phyloP scores from a whole-genome alignment of 2,113 vertebrate species.

The Tyto alba region DNA sequence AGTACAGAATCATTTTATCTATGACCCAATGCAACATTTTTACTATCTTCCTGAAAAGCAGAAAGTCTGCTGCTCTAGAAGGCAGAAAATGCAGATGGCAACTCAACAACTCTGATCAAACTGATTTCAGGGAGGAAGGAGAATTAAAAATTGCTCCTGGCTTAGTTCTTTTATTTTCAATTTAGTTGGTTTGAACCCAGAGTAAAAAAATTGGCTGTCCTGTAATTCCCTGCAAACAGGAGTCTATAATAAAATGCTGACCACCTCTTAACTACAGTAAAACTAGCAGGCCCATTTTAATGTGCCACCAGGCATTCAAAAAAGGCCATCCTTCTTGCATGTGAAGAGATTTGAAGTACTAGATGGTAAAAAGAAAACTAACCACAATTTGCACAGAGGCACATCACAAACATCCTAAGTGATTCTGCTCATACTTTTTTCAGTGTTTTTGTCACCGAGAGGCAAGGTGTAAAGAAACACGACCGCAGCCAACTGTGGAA shows the following conservation, averaged over 20 bases:
- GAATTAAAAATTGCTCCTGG: neutral
- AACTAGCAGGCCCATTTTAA: neutral
- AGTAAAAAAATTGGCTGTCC: neutral
- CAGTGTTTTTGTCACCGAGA: neutral
- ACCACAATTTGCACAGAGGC: neutral
- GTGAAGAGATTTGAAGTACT: neutral
- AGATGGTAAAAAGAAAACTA: neutral
- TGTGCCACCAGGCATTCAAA: neutral
- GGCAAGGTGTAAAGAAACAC: neutral
- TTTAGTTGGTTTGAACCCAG: neutral
- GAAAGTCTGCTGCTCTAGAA: neutral
- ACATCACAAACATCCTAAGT: fast-evolving
- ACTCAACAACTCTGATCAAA: neutral
- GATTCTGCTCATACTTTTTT: neutral
- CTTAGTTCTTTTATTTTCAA: neutral
- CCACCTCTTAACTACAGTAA: neutral
- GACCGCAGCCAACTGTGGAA: neutral
- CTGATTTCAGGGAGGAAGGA: neutral
- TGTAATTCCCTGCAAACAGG: neutral
- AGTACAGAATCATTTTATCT: neutral
- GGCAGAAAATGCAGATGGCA: neutral
- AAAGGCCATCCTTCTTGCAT: neutral
- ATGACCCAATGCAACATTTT: neutral
- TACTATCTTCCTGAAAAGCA: neutral
- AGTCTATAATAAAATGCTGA: neutral